Evolutionary conservation across 1,140 invertebrate genomes (phyloP).

Genomic region (Parasteatoda tepidariorum): DNA sequence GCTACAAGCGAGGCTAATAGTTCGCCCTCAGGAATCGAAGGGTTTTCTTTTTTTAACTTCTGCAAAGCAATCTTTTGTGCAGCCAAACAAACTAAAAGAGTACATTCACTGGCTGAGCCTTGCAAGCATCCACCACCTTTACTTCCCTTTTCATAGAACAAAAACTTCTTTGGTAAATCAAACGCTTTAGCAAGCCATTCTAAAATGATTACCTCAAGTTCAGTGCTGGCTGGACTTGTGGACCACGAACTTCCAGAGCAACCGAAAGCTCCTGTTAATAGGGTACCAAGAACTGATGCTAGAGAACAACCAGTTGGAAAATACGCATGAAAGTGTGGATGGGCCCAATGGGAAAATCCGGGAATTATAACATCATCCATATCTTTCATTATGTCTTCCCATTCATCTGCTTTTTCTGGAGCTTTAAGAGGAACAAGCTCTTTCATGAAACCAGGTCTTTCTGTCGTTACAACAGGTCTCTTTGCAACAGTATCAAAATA

Average conservation of each 20-base stretch:
- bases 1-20: slow-evolving; percentile 72
- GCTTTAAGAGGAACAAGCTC: slow-evolving; percentile 82
- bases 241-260: slow-evolving; percentile 99
- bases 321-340: slow-evolving; percentile 98
- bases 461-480: slow-evolving; percentile 66
- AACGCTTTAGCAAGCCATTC: slow-evolving; percentile 84
- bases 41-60: slow-evolving; percentile 68
- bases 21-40: slow-evolving; percentile 70
- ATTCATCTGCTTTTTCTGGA: slow-evolving; percentile 83
- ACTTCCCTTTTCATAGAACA: not conserved
- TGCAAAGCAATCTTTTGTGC: slow-evolving; percentile 71
- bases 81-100: slow-evolving; percentile 92
- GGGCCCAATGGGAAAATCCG: slow-evolving; percentile 96
- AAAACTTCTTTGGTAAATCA: slow-evolving; percentile 3
- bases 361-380: slow-evolving; percentile 93
- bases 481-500: slow-evolving; percentile 72
- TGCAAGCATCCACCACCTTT: slow-evolving; percentile 68
- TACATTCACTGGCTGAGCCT: slow-evolving; percentile 97
- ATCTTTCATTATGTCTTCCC: slow-evolving; percentile 88
- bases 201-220: slow-evolving; percentile 95
- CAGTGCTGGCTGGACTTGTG: slow-evolving; percentile 96
- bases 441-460: slow-evolving; percentile 68
- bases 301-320: slow-evolving; percentile 98
- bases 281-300: slow-evolving; percentile 96
- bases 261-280: slow-evolving; percentile 95